Evolutionary conservation across 2,888 invertebrate species (phyloP), one percentile per base, ranked within the genome.

Genomic region (Euproctis similis): DNA sequence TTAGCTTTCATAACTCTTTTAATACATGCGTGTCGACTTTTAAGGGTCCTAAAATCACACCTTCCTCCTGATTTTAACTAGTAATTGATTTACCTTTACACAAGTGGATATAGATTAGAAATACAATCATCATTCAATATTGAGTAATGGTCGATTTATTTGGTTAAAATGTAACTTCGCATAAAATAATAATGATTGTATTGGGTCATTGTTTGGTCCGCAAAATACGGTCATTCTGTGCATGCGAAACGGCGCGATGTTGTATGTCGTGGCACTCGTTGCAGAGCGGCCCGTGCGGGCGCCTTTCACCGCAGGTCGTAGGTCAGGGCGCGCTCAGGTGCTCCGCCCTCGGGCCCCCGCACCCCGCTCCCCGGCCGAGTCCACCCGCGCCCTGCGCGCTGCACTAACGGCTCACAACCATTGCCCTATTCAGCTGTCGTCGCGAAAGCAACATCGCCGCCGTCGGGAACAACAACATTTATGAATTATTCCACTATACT

Each of bases 311-410:
- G 67, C 77, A 54, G 82, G 82, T 84, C 82, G 76, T 59, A 80
- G 82, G 82, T 82, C 82, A 84, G 82, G 82, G 82, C 81, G 82
- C 81, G 70, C 82, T 82, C 80, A 76, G 82, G 82, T 77, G 82
- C 82, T 75, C 80, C 78, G 78, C 81, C 78, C 80, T 65, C 67
- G 61, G 61, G 53, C 45, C 51, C 53, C 42, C 46, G 41, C 36
- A 44, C 39, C 38, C 43, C 36, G 46, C 39, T 36, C 30, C 46
- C 45, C 46, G 45, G 37, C 41, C 50, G 31, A 33, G 56, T 45
- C 57, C 55, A 46, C 58, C 47, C 53, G 47, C 57, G 28, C 31
- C 28, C 28, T 32, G 28, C 24, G 14, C 16, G 42, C 46, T 46
- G 42, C 52, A 54, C 67, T 66, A 67, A 66, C 70, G 65, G 66